phyloP scores from a whole-genome alignment of 2,888 invertebrate genomes.

The Rhagium mordax region DNA sequence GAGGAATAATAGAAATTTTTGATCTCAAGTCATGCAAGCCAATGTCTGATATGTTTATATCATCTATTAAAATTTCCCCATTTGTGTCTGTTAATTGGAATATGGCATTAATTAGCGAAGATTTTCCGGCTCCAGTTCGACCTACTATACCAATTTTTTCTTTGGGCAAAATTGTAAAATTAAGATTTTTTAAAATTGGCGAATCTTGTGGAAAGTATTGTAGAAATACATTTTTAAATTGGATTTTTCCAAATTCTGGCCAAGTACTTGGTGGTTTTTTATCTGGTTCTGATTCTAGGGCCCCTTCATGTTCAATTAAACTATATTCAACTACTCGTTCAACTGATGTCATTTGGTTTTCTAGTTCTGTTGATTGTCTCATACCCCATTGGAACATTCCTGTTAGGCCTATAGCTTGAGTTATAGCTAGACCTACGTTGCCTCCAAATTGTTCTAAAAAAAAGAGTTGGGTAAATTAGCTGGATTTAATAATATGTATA shows the following conservation, averaged over 20 bases:
- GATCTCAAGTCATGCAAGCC: constrained; percentile 72
- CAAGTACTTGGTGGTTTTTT: constrained; percentile 82
- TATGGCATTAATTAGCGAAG: constrained; percentile 79
- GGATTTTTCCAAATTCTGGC: constrained; percentile 81
- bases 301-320: constrained; percentile 63
- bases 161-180: constrained; percentile 77
- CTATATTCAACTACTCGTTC: constrained; percentile 79
- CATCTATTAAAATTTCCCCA: constrained; percentile 77
- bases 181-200: constrained; percentile 83
- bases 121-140: constrained; percentile 87
- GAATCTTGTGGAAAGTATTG: constrained; percentile 78
- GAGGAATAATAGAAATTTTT: constrained; percentile 74
- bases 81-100: constrained; percentile 76
- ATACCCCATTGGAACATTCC: constrained; percentile 92
- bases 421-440: constrained; percentile 68
- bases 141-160: constrained; percentile 88
- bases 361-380: constrained; percentile 69
- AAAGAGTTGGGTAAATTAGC: constrained; percentile 12
- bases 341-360: constrained; percentile 91
- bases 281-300: constrained; percentile 73
- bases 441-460: constrained; percentile 66
- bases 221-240: constrained; percentile 77
- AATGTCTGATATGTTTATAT: constrained; percentile 72
- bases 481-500: background rate
- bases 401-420: constrained; percentile 67